A percentile compares a stretch with the other conserved stretches of the same genome.
These are phyloP conservation scores for Decapterus maruadsi DNA, from an alignment of 2,797 vertebrate genomes.

Conservation along the genomic window DNA sequence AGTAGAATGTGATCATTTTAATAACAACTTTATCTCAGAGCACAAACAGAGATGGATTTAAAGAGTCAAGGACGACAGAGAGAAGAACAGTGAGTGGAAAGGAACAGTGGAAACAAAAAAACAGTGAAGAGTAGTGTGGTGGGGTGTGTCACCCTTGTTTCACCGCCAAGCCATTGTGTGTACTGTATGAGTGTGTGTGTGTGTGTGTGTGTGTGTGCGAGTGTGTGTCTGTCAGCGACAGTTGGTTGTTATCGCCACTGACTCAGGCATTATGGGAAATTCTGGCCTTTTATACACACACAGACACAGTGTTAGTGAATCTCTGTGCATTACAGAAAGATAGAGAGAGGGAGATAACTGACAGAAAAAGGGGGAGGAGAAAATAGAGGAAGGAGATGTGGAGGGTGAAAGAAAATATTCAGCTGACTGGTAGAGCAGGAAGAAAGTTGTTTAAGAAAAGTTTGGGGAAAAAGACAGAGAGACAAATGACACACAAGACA, in stretches of 20 bases:
- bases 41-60: slow-evolving; percentile 13
- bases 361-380: background rate
- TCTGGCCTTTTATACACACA: slow-evolving; percentile 8
- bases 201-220: slow-evolving; percentile 13
- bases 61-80: background rate
- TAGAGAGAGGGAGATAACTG: slow-evolving; percentile 22
- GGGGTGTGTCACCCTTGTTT: slow-evolving; percentile 45
- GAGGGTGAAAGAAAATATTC: slow-evolving; percentile 20
- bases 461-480: background rate
- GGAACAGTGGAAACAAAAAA: slow-evolving; percentile 10
- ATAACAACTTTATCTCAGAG: background rate
- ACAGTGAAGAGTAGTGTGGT: slow-evolving; percentile 1
- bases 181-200: too few relatives aligned
- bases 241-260: slow-evolving; percentile 45
- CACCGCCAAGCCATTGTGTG: slow-evolving; percentile 28
- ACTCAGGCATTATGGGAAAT: slow-evolving; percentile 53
- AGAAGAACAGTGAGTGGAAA: slow-evolving; percentile 9
- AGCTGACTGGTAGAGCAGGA: slow-evolving; percentile 19
- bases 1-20: background rate
- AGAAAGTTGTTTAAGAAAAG: background rate
- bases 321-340: slow-evolving; percentile 32
- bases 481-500: background rate
- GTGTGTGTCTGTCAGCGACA: slow-evolving; percentile 14
- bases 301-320: slow-evolving; percentile 13
- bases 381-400: background rate